Conservation (phyloP, 2,888 invertebrate genomes). For the Habroteleia sp. region DNA sequence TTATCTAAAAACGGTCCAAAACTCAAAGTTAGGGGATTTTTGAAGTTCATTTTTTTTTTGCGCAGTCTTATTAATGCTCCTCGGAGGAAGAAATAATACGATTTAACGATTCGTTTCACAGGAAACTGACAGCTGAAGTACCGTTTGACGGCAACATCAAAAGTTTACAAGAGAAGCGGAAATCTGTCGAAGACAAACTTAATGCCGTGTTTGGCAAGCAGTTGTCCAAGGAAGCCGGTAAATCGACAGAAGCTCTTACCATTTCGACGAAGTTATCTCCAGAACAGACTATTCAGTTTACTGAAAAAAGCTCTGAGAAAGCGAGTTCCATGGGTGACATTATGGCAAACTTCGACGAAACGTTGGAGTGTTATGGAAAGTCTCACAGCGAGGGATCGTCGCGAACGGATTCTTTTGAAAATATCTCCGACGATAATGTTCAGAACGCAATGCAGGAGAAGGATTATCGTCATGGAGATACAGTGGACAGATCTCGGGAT, state of each 20-base stretch:
- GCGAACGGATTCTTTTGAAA: conserved; percentile 76
- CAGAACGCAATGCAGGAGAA: conserved; percentile 58
- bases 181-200: conserved; percentile 78
- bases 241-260: conserved; percentile 69
- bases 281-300: conserved; percentile 47
- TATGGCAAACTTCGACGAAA: conserved; percentile 68
- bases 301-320: conserved; percentile 70
- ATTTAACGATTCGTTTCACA: too few species aligned
- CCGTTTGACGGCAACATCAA: conserved; percentile 62
- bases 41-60: too few species aligned
- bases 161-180: conserved; percentile 77
- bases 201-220: conserved; percentile 78
- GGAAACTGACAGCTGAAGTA: conserved; percentile 56
- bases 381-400: conserved; percentile 76
- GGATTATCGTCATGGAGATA: conserved; percentile 62
- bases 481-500: conserved; percentile 68
- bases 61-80: too few species aligned
- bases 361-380: conserved; percentile 68
- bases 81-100: too few species aligned
- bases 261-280: conserved; percentile 61
- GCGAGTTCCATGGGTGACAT: conserved; percentile 75
- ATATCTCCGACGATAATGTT: conserved; percentile 70
- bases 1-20: too few species aligned
- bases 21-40: too few species aligned
- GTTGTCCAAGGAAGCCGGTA: conserved; percentile 73